Percentiles rank a stretch among this genome's conserved stretches.
Evolutionary conservation across 2,888 invertebrate genomes (phyloP).

Genomic region (Drosophila falleni): DNA sequence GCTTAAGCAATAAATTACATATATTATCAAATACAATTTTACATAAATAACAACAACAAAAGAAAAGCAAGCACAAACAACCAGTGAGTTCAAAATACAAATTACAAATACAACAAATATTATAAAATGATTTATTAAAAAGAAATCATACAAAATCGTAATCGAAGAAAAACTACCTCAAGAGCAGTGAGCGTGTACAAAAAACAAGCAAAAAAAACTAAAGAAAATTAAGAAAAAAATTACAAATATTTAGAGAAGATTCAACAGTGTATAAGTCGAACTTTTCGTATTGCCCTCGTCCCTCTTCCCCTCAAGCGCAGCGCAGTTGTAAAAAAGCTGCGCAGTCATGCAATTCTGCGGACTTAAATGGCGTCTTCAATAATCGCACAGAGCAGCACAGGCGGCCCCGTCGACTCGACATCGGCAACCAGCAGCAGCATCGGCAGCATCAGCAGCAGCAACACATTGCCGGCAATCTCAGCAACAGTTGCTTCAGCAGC

Average conservation of each 20-base stretch:
- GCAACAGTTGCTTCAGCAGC: conserved; percentile 64
- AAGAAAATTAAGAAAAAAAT: conserved; percentile 30
- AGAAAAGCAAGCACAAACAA: conserved; percentile 48
- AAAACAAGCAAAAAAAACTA: conserved; percentile 35
- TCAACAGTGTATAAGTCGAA: conserved; percentile 8
- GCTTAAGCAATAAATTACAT: conserved; percentile 50
- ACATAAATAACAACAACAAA: conserved; percentile 38
- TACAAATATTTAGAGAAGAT: conserved; percentile 12
- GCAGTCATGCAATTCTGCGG: conserved; percentile 83
- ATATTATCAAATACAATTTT: conserved; percentile 50
- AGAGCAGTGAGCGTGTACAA: conserved; percentile 61
- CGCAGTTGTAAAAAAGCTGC: conserved; percentile 54
- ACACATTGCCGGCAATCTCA: conserved; percentile 55
- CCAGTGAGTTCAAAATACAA: conserved; percentile 66
- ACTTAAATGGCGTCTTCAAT: conserved; percentile 85
- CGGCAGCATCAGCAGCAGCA: conserved; percentile 31
- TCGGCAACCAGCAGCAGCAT: conserved; percentile 55
- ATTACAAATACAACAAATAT: conserved; percentile 29
- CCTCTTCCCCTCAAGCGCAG: conserved; percentile 19
- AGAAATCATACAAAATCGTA: conserved; percentile 14
- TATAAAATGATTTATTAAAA: conserved; percentile 3
- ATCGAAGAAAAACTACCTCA: conserved; percentile 75
- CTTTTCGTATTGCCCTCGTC: conserved; percentile 14
- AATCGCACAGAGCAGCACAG: conserved; percentile 84
- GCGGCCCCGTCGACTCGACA: conserved; percentile 82